Conservation (phyloP, 2,797 vertebrate genomes). For the Phalloptychus januarius region DNA sequence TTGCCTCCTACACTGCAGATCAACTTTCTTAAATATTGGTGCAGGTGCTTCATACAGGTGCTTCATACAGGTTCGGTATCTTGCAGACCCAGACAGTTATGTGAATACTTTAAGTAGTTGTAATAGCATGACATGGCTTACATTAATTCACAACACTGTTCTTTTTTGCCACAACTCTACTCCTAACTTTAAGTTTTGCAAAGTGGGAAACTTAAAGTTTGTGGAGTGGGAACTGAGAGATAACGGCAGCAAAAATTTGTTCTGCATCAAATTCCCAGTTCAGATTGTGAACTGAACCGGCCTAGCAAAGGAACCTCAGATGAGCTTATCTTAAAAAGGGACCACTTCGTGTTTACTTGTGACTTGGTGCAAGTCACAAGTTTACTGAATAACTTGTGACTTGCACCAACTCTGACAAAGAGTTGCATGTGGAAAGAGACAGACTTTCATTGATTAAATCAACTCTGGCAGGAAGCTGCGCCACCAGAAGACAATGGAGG, state of each 20-base stretch:
- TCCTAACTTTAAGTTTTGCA: neutral
- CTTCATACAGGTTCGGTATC: neutral
- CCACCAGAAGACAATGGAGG: neutral
- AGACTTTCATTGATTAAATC: neutral
- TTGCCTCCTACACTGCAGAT: neutral
- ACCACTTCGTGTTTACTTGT: no score
- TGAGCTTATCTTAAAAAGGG: no score
- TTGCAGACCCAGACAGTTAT: neutral
- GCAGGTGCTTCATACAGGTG: neutral
- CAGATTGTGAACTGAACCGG: no score
- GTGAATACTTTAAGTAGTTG: neutral
- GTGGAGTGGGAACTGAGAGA: no score
- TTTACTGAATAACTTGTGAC: neutral
- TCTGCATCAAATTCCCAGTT: no score
- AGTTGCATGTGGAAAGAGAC: neutral
- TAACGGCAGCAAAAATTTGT: no score
- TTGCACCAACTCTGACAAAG: neutral
- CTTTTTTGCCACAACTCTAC: neutral
- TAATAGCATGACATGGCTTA: neutral
- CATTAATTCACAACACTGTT: neutral
- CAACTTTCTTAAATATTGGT: neutral
- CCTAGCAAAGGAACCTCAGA: no score
- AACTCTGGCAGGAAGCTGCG: neutral
- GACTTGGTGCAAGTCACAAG: no score
- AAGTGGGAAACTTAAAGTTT: no score